These are phyloP conservation scores for Clarias laeviceps DNA, from an alignment of 2,797 vertebrate genomes.

Conservation along the genomic window DNA sequence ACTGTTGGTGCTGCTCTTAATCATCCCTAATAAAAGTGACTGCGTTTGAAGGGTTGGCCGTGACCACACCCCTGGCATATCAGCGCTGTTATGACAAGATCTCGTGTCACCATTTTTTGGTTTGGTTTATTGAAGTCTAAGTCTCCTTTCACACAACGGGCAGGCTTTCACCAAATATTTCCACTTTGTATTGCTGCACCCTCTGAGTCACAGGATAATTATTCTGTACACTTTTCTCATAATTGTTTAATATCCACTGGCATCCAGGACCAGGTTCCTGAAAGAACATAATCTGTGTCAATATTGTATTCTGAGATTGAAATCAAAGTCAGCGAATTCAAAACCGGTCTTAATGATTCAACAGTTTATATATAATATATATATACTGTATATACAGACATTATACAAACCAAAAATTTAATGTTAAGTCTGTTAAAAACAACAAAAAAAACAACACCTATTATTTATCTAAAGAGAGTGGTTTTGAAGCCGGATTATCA, in stretches of 20 bases:
- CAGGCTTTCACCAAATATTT: background rate
- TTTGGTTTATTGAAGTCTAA: background rate
- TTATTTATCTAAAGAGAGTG: background rate
- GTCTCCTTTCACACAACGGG: constrained; percentile 1
- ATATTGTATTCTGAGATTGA: background rate
- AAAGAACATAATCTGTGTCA: background rate
- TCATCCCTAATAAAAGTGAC: background rate
- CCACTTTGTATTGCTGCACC: background rate
- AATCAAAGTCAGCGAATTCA: background rate
- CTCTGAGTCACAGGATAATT: constrained; percentile 11
- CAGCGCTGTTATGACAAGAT: constrained; percentile 1
- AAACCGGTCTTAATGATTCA: background rate
- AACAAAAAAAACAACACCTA: background rate
- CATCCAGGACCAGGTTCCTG: background rate
- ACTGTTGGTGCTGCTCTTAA: background rate
- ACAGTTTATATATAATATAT: too few species aligned
- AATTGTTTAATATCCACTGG: background rate
- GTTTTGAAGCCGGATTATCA: background rate
- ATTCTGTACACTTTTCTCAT: constrained; percentile 13
- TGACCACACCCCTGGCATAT: background rate
- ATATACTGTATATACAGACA: too few species aligned
- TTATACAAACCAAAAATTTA: too few species aligned
- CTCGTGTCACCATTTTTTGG: background rate
- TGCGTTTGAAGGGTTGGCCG: background rate
- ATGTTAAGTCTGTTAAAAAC: too few species aligned